A percentile compares a stretch with the other conserved stretches of the same genome.
Evolutionary conservation across 1,140 invertebrate genomes (phyloP).

Genomic region (Lepidurus arcticus): DNA sequence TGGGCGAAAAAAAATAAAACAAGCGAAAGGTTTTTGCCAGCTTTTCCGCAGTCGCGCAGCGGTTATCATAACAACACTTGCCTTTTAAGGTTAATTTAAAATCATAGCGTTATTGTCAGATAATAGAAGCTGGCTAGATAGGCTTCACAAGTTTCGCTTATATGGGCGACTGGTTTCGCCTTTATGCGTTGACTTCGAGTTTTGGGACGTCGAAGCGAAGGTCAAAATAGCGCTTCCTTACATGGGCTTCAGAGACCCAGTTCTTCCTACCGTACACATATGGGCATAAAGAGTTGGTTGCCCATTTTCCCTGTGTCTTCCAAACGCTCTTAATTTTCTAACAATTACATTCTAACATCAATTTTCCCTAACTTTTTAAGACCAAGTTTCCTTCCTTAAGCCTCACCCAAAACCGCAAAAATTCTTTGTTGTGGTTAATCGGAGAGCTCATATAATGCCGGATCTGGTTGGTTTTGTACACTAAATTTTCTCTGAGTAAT

Average conservation of each 20-base stretch:
- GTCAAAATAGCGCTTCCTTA: slow-evolving; percentile 2
- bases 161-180: slow-evolving; percentile 12
- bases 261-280: neutral
- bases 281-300: slow-evolving; percentile 14
- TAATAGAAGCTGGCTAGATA: neutral
- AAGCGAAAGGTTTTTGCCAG: neutral
- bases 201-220: slow-evolving; percentile 13
- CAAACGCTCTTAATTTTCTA: neutral
- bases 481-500: no score
- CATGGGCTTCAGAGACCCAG: slow-evolving; percentile 17
- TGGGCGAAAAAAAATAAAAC: neutral
- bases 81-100: slow-evolving; percentile 1
- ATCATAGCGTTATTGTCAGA: slow-evolving; percentile 10
- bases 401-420: no score
- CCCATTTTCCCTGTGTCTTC: neutral
- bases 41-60: neutral
- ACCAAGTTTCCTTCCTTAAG: no score
- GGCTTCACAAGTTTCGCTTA: neutral
- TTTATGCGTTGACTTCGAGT: neutral
- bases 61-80: slow-evolving; percentile 14
- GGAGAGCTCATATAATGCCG: no score
- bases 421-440: no score
- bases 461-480: no score
- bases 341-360: neutral
- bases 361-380: neutral